These are phyloP conservation scores for Oophaga sylvatica DNA, from an alignment of 2,797 vertebrate species.

Conservation along the genomic window DNA sequence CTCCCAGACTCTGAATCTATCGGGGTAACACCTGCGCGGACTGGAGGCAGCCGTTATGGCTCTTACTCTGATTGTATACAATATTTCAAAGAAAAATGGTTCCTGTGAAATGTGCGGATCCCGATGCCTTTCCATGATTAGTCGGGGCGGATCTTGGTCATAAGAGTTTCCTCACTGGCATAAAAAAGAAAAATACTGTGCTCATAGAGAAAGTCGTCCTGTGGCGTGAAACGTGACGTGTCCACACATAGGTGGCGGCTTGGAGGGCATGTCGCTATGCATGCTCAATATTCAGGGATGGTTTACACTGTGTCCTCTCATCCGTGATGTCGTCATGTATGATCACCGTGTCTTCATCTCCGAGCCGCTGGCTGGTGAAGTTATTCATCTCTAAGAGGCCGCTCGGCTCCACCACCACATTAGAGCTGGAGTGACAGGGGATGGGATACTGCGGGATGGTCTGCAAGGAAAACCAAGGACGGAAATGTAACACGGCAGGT, in stretches of 20 bases:
- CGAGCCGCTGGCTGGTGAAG: conserved; percentile 95
- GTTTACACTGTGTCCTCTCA: conserved; percentile 63
- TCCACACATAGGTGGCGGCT: no score
- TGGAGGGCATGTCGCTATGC: conserved; percentile 1
- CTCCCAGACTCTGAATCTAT: neutral
- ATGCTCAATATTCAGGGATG: conserved; percentile 29
- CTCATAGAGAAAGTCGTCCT: neutral
- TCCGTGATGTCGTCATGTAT: conserved; percentile 88
- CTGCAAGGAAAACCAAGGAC: conserved; percentile 72
- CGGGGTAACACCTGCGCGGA: no score
- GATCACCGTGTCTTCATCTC: conserved; percentile 90
- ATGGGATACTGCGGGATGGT: conserved; percentile 96
- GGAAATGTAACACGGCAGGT: no score
- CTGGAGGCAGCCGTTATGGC: neutral
- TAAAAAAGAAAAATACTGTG: conserved; percentile 35
- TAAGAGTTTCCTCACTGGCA: neutral
- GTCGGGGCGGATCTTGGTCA: neutral
- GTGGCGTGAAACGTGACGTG: neutral
- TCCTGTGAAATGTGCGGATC: neutral
- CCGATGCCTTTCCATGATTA: neutral
- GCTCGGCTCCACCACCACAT: conserved; percentile 97
- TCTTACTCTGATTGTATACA: neutral
- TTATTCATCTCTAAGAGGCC: conserved; percentile 96
- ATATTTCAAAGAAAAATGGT: neutral
- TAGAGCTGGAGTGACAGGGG: conserved; percentile 95